These are phyloP conservation scores for Lissonota sp. DNA, from an alignment of 2,888 invertebrate genomes.

Conservation along the genomic window DNA sequence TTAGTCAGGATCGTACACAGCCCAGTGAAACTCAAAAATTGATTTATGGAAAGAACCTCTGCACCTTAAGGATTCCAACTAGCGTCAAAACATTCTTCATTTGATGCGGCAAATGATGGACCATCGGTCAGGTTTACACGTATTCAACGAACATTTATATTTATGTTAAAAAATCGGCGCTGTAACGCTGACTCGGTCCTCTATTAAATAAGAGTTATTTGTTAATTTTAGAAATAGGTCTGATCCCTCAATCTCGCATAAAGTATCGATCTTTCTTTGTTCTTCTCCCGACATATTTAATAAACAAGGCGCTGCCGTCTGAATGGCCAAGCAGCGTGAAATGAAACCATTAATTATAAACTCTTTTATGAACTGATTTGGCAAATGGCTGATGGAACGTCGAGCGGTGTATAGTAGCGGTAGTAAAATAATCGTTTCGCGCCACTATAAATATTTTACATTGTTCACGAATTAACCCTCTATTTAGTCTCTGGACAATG, in stretches of 20 bases:
- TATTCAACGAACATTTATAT: no score
- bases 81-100: no score
- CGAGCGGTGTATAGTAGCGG: constrained; percentile 70
- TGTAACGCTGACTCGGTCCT: no score
- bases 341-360: constrained; percentile 82
- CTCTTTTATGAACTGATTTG: constrained; percentile 83
- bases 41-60: no score
- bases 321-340: constrained; percentile 41
- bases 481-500: constrained; percentile 81
- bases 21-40: no score
- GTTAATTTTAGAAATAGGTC: no score
- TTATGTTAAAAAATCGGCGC: no score
- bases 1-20: no score
- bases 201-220: no score
- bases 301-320: not conserved
- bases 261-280: not conserved
- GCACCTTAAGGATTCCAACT: no score
- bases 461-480: constrained; percentile 82
- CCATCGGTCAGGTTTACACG: no score
- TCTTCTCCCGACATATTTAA: not conserved
- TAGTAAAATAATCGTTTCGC: constrained; percentile 65
- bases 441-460: constrained; percentile 80
- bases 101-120: no score
- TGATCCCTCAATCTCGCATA: not conserved
- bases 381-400: constrained; percentile 68